Percentiles rank a stretch among this genome's conserved stretches.
Evolutionary conservation across 2,113 vertebrate species (phyloP).

Genomic region (Thomomys bottae): DNA sequence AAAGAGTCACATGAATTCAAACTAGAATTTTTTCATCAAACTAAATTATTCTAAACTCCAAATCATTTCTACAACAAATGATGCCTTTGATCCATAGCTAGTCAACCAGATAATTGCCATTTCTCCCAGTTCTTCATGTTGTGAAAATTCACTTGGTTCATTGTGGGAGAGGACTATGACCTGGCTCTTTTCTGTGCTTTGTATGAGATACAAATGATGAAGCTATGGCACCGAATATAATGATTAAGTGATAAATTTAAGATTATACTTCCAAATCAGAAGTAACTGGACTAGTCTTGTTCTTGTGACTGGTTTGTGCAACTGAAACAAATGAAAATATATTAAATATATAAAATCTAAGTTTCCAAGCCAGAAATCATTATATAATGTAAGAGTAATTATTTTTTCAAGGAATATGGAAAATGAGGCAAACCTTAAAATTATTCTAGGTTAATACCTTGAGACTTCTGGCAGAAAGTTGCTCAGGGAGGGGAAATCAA

Average conservation of each 20-base stretch:
- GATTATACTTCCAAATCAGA: neutral
- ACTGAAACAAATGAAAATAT: neutral
- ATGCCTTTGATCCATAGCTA: constrained; percentile 50
- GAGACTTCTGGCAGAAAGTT: neutral
- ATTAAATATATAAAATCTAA: neutral
- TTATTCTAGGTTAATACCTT: neutral
- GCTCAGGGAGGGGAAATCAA: neutral
- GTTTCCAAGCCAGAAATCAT: neutral
- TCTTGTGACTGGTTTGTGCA: neutral
- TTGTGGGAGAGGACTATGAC: constrained; percentile 21
- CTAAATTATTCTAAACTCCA: constrained; percentile 48
- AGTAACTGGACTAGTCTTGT: neutral
- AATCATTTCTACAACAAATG: constrained; percentile 58
- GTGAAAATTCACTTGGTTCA: constrained; percentile 48
- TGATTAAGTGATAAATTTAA: neutral
- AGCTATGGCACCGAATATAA: neutral
- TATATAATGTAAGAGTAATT: neutral
- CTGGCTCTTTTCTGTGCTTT: constrained; percentile 9
- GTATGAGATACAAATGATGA: constrained; percentile 22
- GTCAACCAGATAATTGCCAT: constrained; percentile 58
- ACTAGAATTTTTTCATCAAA: constrained; percentile 61
- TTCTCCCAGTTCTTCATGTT: constrained; percentile 49
- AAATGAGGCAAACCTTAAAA: neutral
- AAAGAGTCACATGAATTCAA: constrained; percentile 43
- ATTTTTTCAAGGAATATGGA: neutral